phyloP scores from a whole-genome alignment of 37 sponge, comb jelly and placozoan genomes.

The Ianthella basta region DNA sequence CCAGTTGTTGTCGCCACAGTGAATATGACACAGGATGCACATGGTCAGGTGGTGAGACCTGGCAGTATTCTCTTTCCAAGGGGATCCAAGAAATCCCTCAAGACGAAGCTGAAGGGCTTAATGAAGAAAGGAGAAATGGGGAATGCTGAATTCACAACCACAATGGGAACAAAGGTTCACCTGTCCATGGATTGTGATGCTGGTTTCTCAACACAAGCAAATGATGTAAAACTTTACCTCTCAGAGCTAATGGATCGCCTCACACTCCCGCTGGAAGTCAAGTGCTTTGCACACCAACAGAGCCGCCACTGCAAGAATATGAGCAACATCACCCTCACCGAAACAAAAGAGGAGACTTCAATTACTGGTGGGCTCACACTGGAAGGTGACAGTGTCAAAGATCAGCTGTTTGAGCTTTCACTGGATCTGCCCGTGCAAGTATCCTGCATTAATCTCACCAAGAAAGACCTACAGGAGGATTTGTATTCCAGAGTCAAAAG shows the following conservation, averaged over 20 bases:
- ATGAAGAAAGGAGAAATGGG: background rate
- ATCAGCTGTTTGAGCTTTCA: conserved; percentile 2
- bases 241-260: background rate
- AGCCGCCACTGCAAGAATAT: background rate
- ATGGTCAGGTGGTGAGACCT: conserved; percentile 8
- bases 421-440: background rate
- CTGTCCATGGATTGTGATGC: background rate
- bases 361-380: conserved; percentile 19
- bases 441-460: background rate
- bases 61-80: conserved; percentile 4
- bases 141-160: background rate
- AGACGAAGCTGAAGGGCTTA: too few relatives aligned
- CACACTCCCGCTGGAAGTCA: conserved; percentile 11
- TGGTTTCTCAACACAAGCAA: background rate
- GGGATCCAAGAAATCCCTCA: background rate
- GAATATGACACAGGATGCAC: background rate
- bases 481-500: background rate
- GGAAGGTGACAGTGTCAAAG: background rate
- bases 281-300: background rate
- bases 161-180: background rate
- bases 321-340: background rate
- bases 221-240: conserved; percentile 13
- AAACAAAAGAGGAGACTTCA: background rate
- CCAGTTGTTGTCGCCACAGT: background rate
- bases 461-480: background rate